Base-by-base conservation (phyloP, 1,140 invertebrate genomes). In the Microplitis demolitor region DNA sequence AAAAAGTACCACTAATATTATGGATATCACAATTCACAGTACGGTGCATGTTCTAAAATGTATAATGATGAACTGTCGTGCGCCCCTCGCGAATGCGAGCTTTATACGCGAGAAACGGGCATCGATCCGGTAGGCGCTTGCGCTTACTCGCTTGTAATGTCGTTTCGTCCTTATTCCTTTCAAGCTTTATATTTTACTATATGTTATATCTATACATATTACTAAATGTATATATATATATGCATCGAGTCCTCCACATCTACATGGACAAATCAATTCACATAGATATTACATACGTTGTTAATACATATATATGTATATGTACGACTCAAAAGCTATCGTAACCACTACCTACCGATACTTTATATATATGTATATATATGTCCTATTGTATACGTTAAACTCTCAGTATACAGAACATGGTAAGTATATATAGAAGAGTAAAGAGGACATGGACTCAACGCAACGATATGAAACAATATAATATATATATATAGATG, bases 81-180 rank as follows among this genome's bases (percentile, higher is more conserved):
- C 62, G 51, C 70, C 70, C 63, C 70, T 45, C 62, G 35, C 56
- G 70, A 72, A 31, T 66, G 70, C 64, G 63, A 72, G 70, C 70
- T 72, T 72, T 72, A 66, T 72, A 72, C 70, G 70, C 33, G 70
- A 14, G 63, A 34, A 45, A 50, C 35, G 34, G 9, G 31, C 62
- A 72, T 72, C 70, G 70, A 72, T 72, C 68, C 70, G 51, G 34
- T 16, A 39, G 31, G 70, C 70, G 70, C 70, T 66, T 72, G 70
- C 70, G 70, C 70, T 51, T 63, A 24, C 50, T n/a, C 8, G 33
- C 16, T 45, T 45, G 39, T 45, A 24, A 58, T 16, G 24, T 70
- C 60, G 61, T 45, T 58, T 66, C 60, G 61, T 70, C 68, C 68
- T 61, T 61, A 62, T 62, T 51, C 58, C 68, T 53, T 63, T 70